A percentile compares a stretch with the other conserved stretches of the same genome.
These are phyloP conservation scores for Tetropium fuscum DNA, from an alignment of 2,888 invertebrate genomes.

Conservation along the genomic window DNA sequence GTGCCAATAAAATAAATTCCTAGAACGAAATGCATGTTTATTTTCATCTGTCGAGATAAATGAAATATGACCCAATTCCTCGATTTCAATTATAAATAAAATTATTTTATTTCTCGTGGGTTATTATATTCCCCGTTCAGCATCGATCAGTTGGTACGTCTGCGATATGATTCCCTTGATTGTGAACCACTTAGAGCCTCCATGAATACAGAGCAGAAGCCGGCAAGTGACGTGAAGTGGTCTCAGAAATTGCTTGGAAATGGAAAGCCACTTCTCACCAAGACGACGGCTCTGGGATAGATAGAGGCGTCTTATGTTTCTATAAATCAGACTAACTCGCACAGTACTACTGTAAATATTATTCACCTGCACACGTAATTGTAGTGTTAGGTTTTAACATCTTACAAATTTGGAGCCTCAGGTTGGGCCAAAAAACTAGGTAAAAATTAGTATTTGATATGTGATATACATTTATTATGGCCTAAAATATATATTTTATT, in stretches of 20 bases:
- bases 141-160: constrained; percentile 27
- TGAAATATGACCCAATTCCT: constrained; percentile 14
- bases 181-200: constrained; percentile 50
- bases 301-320: no score
- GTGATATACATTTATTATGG: no score
- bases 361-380: no score
- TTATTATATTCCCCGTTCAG: constrained; percentile 16
- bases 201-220: constrained; percentile 58
- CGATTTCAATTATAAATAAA: constrained; percentile 20
- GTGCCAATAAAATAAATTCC: background rate
- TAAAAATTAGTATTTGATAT: no score
- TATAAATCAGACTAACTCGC: no score
- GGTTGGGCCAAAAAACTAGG: no score
- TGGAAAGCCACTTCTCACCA: constrained; percentile 6
- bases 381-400: no score
- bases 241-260: constrained; percentile 56
- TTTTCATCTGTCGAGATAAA: background rate
- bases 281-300: constrained; percentile 13
- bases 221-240: constrained; percentile 66
- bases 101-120: constrained; percentile 18
- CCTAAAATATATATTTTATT: no score
- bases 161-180: constrained; percentile 55
- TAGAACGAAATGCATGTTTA: background rate
- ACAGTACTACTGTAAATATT: no score
- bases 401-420: no score